Evolutionary conservation across 2,888 invertebrate genomes (phyloP).

Genomic region (Agrenia bidenticulata): DNA sequence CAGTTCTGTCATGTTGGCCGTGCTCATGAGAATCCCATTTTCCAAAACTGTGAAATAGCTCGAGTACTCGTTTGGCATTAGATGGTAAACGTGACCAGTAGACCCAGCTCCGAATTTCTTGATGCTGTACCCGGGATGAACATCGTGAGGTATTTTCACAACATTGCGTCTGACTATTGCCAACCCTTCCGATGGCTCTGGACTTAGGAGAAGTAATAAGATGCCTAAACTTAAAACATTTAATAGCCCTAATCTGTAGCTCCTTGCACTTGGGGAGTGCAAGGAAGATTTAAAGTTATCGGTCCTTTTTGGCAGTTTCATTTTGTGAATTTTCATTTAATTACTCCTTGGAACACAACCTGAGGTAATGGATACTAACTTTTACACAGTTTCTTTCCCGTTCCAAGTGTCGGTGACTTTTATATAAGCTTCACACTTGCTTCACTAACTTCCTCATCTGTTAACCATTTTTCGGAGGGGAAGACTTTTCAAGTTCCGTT

Average conservation of each 20-base stretch:
- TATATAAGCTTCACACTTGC: background rate
- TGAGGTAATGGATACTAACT: background rate
- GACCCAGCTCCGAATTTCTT: conserved; percentile 70
- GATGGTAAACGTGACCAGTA: conserved; percentile 62
- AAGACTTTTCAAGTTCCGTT: conserved; percentile 17
- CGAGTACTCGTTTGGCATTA: conserved; percentile 77
- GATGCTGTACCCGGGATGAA: conserved; percentile 84
- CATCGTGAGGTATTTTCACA: conserved; percentile 80
- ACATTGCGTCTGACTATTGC: conserved; percentile 52
- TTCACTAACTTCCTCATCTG: conserved; percentile 13
- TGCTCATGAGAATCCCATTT: conserved; percentile 88
- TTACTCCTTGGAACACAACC: conserved; percentile 1
- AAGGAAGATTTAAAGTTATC: conserved; percentile 11
- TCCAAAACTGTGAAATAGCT: conserved; percentile 83
- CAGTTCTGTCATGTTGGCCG: conserved; percentile 77
- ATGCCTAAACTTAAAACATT: background rate
- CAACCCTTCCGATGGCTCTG: conserved; percentile 32
- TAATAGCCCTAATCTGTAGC: background rate
- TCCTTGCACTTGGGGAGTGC: conserved; percentile 12
- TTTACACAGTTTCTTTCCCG: background rate
- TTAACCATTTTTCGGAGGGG: conserved; percentile 13
- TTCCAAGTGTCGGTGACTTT: background rate
- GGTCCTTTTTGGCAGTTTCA: conserved; percentile 18
- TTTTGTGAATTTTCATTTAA: conserved; percentile 4
- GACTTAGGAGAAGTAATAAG: conserved; percentile 22